These are phyloP conservation scores for Oryzias celebensis DNA, from an alignment of 2,113 vertebrate genomes.

Conservation along the genomic window DNA sequence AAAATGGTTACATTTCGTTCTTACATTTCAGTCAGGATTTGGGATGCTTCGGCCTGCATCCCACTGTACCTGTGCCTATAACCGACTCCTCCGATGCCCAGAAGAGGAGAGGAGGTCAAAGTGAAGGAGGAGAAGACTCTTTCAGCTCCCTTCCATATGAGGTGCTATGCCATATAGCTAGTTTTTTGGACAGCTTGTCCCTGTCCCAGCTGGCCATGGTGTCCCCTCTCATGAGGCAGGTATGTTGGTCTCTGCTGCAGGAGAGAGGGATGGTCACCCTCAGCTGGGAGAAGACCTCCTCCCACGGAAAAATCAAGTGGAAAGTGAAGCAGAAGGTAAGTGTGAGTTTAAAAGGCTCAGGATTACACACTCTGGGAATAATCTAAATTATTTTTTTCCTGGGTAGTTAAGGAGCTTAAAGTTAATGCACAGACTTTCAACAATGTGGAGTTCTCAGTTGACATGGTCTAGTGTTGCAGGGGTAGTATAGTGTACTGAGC, in stretches of 20 bases:
- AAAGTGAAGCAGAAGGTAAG: slow-evolving; percentile 80
- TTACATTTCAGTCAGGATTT: slow-evolving; percentile 73
- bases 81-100: slow-evolving; percentile 27
- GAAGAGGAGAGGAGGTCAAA: slow-evolving; percentile 20
- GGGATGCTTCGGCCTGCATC: slow-evolving; percentile 87
- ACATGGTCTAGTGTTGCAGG: no score
- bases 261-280: slow-evolving; percentile 93
- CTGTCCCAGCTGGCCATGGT: slow-evolving; percentile 92
- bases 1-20: neutral
- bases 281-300: slow-evolving; percentile 87
- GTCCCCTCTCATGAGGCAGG: slow-evolving; percentile 87
- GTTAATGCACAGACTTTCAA: no score
- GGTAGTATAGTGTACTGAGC: no score
- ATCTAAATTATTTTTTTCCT: no score
- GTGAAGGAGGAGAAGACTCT: slow-evolving; percentile 67
- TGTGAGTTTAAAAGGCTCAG: neutral
- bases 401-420: no score
- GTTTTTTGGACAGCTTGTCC: slow-evolving; percentile 91
- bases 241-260: slow-evolving; percentile 88
- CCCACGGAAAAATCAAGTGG: slow-evolving; percentile 84
- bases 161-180: slow-evolving; percentile 87
- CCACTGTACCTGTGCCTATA: slow-evolving; percentile 68
- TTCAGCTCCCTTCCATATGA: slow-evolving; percentile 89
- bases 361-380: no score
- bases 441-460: no score